These are phyloP conservation scores for Athene cunicularia DNA, from an alignment of 2,113 vertebrate species.

Conservation along the genomic window DNA sequence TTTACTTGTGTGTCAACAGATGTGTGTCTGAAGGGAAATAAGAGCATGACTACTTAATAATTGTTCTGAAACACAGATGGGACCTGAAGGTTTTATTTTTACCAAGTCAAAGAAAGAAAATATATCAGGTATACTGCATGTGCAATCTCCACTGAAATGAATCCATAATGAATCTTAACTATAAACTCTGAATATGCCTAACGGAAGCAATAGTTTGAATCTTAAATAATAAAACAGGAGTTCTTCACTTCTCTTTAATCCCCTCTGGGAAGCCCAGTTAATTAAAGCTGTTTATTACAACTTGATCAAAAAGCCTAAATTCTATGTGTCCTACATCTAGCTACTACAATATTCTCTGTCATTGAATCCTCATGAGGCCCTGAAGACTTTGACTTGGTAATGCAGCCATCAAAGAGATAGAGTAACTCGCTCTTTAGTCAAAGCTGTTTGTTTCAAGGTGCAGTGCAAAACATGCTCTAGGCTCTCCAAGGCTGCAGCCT, in stretches of 20 bases:
- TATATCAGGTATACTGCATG: neutral
- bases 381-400: conserved; percentile 76
- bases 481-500: conserved; percentile 57
- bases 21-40: neutral
- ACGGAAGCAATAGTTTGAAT: conserved; percentile 58
- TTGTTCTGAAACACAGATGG: conserved; percentile 12
- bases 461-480: conserved; percentile 71
- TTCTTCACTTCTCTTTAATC: conserved; percentile 54
- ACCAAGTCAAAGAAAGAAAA: neutral
- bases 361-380: conserved; percentile 69
- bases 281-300: conserved; percentile 81
- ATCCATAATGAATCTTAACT: neutral
- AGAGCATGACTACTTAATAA: conserved; percentile 27
- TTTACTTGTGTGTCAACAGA: neutral
- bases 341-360: conserved; percentile 79
- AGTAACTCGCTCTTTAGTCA: conserved; percentile 74
- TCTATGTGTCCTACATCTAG: conserved; percentile 76
- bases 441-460: conserved; percentile 78
- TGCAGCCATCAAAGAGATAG: conserved; percentile 74
- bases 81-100: conserved; percentile 10
- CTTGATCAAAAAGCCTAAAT: conserved; percentile 79
- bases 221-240: conserved; percentile 70
- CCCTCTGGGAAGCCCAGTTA: conserved; percentile 69
- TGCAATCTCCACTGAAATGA: conserved; percentile 8
- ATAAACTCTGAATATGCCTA: conserved; percentile 42